Evolutionary conservation across 37 sponge, comb jelly and placozoan genomes (phyloP), one percentile per base, ranked within the genome.

Genomic region (Agelas oroides): DNA sequence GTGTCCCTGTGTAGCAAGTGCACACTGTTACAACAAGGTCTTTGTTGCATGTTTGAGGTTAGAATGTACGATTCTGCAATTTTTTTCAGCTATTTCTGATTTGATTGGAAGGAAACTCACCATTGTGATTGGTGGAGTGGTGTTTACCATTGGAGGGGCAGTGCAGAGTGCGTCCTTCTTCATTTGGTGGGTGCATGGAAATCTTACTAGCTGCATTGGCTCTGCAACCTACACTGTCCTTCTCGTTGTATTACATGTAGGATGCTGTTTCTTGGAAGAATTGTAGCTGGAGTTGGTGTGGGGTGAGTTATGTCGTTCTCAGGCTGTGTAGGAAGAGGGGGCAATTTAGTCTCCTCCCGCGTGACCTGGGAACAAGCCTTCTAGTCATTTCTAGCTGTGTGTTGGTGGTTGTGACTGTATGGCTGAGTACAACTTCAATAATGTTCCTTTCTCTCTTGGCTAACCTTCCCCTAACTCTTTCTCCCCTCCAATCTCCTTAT

Each of bases 281-380:
- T 90, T 20, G 67, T 86, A 34, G 85, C 94, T 30, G 92, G 94
- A 35, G 35, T 93, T 5, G 91, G 91, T 23, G 94, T 93, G 31
- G 94, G 91, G 91, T 90, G 36, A 75, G 86, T 73, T 64, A 63
- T 11, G n/a, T n/a, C n/a, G n/a, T n/a, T n/a, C n/a, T n/a, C n/a
- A n/a, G n/a, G n/a, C n/a, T n/a, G n/a, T n/a, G n/a, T n/a, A n/a
- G n/a, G n/a, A n/a, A n/a, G n/a, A n/a, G n/a, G n/a, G n/a, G n/a
- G n/a, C n/a, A n/a, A 46, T 46, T 46, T 8, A 46, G 46, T 23
- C 35, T 36, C 35, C 23, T 70, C 71, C 13, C 34, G 31, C n/a
- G n/a, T n/a, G n/a, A n/a, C n/a, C n/a, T n/a, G n/a, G n/a, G n/a
- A 15, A 15, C 68, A n/a, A 14, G 31, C 35, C 37, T 34, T 36